Evolutionary conservation across 92 coral and sea anemone genomes (phyloP).

Genomic region (Virgularia gustaviana): DNA sequence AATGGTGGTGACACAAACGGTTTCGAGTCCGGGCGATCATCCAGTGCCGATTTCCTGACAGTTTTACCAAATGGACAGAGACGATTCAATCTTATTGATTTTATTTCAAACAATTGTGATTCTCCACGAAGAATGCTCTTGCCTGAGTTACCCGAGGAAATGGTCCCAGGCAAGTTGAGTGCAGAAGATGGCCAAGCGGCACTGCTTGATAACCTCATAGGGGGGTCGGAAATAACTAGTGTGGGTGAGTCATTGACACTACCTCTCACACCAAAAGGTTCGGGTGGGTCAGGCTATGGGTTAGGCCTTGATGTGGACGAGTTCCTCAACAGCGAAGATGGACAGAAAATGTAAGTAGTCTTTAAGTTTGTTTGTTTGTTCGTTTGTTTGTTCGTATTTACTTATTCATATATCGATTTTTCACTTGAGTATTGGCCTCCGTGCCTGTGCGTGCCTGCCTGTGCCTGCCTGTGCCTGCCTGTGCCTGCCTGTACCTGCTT

Average conservation of each 20-base stretch:
- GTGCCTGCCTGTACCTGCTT: too few relatives aligned
- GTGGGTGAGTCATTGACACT: not conserved
- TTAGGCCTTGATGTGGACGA: conserved; percentile 88
- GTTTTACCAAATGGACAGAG: not conserved
- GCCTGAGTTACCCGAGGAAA: too few relatives aligned
- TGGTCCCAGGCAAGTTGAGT: too few relatives aligned
- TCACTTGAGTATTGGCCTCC: too few relatives aligned
- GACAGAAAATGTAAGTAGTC: conserved; percentile 19
- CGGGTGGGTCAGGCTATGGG: conserved; percentile 87
- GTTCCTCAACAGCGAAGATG: conserved; percentile 58
- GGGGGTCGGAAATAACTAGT: conserved; percentile 2
- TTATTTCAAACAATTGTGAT: conserved; percentile 20
- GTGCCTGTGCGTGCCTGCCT: too few relatives aligned
- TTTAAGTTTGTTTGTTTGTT: not conserved
- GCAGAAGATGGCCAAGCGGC: conserved; percentile 28
- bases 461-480: too few relatives aligned
- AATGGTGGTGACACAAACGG: too few relatives aligned
- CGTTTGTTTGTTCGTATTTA: too few relatives aligned
- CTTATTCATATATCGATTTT: too few relatives aligned
- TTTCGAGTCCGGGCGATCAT: too few relatives aligned
- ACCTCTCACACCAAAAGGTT: conserved; percentile 55
- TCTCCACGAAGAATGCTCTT: too few relatives aligned
- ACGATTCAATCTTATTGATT: conserved; percentile 22
- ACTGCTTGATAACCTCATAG: conserved; percentile 1
- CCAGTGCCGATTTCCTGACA: too few relatives aligned